Evolutionary conservation across 1,140 invertebrate species (phyloP), one percentile per base, ranked within the genome.

Genomic region (Drosophila arawakana): DNA sequence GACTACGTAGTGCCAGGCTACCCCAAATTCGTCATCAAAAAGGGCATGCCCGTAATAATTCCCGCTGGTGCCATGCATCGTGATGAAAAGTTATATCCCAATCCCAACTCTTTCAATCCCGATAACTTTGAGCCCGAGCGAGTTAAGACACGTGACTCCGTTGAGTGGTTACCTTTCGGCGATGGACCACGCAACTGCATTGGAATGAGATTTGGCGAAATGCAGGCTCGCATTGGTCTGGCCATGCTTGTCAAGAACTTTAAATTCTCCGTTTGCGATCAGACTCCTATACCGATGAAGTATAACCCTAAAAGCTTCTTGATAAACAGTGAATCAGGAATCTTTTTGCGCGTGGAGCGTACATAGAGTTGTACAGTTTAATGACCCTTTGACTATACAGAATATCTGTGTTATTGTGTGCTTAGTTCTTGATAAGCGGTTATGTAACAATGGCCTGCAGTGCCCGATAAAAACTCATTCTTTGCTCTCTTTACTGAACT

Each of bases 61-160:
- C 90, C 90, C 0, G 72, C 59, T 0, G 78, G 71, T 2, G 74
- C 85, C 2, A 76, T 93, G 59, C 93, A 93, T 63, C 76, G 81
- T 2, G 92, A 93, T 76, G 85, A 92, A 30, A 71, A 81, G 7
- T 85, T 93, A 11, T 96, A 93, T 80, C 93, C 95, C 11, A 92
- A 96, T 68, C 95, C 96, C 1, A 92, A 95, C 15, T 80, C 70
- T 10, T 96, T 95, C 76, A 92, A 95, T 82, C 96, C 96, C 0
- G 95, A 96, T 10, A 92, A 95, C 73, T 96, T 96, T 79, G 75
- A 93, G 0, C 91, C 93, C 0, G 95, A 95, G 63, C 94, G 94
- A 30, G 77, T 90, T 5, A 70, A 78, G 18, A 83, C 89, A 25
- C 91, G 95, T 0, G 93, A 92, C 60, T 93, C 79, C 0, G 91